Percentiles rank a stretch among this genome's conserved stretches.
Conservation (phyloP, 2,797 vertebrate genomes). For the Champsocephalus esox region DNA sequence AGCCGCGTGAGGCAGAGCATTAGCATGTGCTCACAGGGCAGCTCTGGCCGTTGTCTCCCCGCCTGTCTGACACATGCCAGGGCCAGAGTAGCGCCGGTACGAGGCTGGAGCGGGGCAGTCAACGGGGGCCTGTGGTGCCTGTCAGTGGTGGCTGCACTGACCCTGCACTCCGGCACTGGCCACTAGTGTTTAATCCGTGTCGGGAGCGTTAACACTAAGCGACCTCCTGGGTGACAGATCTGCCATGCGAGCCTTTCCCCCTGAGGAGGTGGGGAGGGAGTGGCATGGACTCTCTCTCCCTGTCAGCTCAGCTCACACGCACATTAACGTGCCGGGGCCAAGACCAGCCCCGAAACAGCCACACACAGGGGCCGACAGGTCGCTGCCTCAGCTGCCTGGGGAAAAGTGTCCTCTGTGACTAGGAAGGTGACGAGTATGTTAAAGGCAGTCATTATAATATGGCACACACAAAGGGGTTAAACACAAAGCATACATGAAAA, state of each 20-base stretch:
- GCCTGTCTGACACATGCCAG: conserved; percentile 81
- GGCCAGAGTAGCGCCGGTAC: conserved; percentile 67
- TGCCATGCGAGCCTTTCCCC: conserved; percentile 89
- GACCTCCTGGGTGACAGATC: conserved; percentile 96
- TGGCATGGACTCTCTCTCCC: conserved; percentile 71
- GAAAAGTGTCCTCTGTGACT: conserved; percentile 79
- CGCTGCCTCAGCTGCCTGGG: conserved; percentile 76
- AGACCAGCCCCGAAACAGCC: conserved; percentile 63
- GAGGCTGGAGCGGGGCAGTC: conserved; percentile 70
- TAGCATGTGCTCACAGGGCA: conserved; percentile 75
- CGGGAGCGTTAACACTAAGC: conserved; percentile 95
- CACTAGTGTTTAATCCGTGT: conserved; percentile 94
- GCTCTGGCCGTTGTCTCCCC: conserved; percentile 70
- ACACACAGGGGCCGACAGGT: conserved; percentile 72
- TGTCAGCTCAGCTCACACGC: conserved; percentile 82
- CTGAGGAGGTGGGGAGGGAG: conserved; percentile 76
- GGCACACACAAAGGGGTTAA: conserved; percentile 74
- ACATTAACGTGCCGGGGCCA: conserved; percentile 73
- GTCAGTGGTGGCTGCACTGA: conserved; percentile 84
- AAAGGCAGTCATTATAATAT: conserved; percentile 75
- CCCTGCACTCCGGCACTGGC: conserved; percentile 86
- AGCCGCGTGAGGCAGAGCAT: conserved; percentile 60
- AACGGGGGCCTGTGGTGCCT: conserved; percentile 80
- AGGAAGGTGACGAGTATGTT: conserved; percentile 73
- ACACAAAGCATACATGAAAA: conserved; percentile 63